Base-by-base conservation (phyloP, 2,113 vertebrate genomes). In the Oryzias curvinotus region DNA sequence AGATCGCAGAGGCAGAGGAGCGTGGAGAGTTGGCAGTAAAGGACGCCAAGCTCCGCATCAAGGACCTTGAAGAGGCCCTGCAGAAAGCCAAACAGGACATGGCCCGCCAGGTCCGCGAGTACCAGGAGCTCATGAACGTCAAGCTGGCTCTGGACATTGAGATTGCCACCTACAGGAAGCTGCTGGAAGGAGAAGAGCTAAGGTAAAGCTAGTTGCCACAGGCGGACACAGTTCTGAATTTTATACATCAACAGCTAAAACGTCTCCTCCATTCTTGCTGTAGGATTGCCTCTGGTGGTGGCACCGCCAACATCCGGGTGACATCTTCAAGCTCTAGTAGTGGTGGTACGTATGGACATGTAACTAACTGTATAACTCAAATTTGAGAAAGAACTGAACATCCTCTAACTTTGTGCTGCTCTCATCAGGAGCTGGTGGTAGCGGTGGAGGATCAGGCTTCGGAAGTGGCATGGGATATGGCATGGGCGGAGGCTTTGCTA, bases 131-230 rank as follows among this genome's bases (percentile, higher is more conserved):
- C 2, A 93, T 95, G 93, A 95, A 93, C 0, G 62, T 93, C 77
- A 98, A 98, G 51, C 76, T 98, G 83, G 93, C 95, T 42, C 88
- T 98, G 87, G 96, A 97, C 62, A 90, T 98, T 2, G 96, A 98
- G 89, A 98, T 98, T 0, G 93, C 93, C 0, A 97, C 96, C 63
- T 98, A 98, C 87, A 92, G 68, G 57, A 95, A 95, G 68, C 90
- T 98, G n/a, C 92, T 98, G 87, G 95, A 98, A 62, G 93, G 95
- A 5, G 96, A 98, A 81, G 95, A 98, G 70, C 47, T 15, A 86
- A 92, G 96, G 95, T 98, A 66, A 72, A 80, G 18, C 0, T 19
- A 21, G 10, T 1, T 7, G 16, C 19, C 45, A 36, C 23, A 63
- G 28, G 43, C 30, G 52, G 23, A 57, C 7, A 14, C 1, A 18